A percentile compares a stretch with the other conserved stretches of the same genome.
Conservation (phyloP, 2,797 vertebrate species). For the Lophius americanus region DNA sequence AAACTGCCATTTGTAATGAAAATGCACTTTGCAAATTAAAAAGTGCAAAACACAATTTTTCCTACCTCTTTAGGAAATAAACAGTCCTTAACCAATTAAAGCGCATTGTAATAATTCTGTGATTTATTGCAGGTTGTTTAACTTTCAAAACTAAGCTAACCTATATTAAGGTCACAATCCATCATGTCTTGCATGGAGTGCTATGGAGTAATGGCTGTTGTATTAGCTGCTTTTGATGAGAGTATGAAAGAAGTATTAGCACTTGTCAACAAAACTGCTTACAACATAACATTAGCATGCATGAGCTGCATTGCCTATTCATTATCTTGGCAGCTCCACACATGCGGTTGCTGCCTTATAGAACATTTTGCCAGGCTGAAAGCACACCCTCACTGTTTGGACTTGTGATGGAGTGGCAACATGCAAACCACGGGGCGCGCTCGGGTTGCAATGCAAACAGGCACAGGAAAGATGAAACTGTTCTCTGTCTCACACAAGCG, state of each 20-base stretch:
- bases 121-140: constrained; percentile 99
- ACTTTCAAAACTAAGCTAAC: constrained; percentile 99
- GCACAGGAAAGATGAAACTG: constrained; percentile 73
- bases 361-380: constrained; percentile 91
- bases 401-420: constrained; percentile 95
- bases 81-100: constrained; percentile 99
- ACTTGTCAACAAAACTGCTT: constrained; percentile 99
- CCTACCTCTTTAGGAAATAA: constrained; percentile 97
- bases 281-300: constrained; percentile 99
- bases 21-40: constrained; percentile 99
- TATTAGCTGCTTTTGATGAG: constrained; percentile 99
- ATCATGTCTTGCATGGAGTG: constrained; percentile 98
- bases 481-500: constrained; percentile 61
- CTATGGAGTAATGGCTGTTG: constrained; percentile 97
- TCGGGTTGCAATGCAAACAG: constrained; percentile 91
- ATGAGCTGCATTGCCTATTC: constrained; percentile 97
- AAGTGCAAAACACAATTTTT: constrained; percentile 96
- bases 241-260: constrained; percentile 99
- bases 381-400: constrained; percentile 91
- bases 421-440: constrained; percentile 56
- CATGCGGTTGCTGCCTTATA: constrained; percentile 96
- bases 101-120: constrained; percentile 99
- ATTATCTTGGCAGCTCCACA: constrained; percentile 99
- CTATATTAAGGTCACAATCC: constrained; percentile 99
- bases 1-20: constrained; percentile 99